Evolutionary conservation across 2,888 invertebrate genomes (phyloP).

Genomic region (Gari tellinella): DNA sequence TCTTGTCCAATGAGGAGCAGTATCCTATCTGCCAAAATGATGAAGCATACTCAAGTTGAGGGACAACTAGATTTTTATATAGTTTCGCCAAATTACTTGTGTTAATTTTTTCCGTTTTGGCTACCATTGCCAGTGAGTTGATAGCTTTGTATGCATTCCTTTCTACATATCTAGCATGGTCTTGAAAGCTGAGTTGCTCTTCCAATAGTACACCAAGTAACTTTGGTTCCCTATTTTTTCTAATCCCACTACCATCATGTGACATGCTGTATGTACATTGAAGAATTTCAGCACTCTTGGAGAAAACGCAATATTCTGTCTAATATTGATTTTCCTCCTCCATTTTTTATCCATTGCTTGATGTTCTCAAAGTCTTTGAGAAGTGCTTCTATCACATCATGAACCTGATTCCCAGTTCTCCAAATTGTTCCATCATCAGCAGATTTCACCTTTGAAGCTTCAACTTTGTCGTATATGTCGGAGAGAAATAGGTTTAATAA

Average conservation of each 20-base stretch:
- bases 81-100: not conserved
- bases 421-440: conserved; percentile 42
- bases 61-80: too few relatives aligned
- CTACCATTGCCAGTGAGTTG: not conserved
- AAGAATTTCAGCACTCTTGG: not conserved
- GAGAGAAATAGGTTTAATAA: conserved; percentile 23
- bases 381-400: not conserved
- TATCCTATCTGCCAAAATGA: conserved; percentile 21
- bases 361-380: conserved; percentile 8
- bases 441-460: conserved; percentile 18
- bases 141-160: conserved; percentile 2
- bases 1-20: not conserved
- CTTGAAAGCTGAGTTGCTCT: conserved; percentile 11
- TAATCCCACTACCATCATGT: not conserved
- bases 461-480: conserved; percentile 12
- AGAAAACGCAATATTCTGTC: not conserved
- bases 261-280: too few relatives aligned
- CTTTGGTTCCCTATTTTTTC: not conserved
- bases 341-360: conserved; percentile 20
- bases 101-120: conserved; percentile 5
- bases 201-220: conserved; percentile 23
- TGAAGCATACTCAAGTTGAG: conserved; percentile 23
- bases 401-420: conserved; percentile 3
- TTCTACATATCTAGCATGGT: conserved; percentile 6
- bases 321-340: conserved; percentile 18